Base-by-base conservation (phyloP, 1,140 invertebrate genomes). In the Saccostrea echinata region DNA sequence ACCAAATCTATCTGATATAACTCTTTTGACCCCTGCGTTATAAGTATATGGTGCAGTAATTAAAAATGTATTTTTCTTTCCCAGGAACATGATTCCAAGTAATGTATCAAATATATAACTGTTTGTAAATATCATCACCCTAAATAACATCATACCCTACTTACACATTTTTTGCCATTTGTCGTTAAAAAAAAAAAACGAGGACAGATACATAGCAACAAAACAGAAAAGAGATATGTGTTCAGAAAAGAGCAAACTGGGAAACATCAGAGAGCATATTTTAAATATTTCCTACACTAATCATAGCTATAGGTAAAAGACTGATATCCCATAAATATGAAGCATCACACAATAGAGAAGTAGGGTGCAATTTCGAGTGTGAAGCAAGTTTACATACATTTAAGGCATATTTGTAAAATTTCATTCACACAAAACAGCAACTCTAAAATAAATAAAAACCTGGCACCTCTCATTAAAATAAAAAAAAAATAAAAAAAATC, bases 161-260 rank as follows among this genome's bases (percentile, higher is more conserved):
- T 21, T 61, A 61, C 18, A 21, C 18, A 61, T 18, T 43, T 43
- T 9, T 43, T 43, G 43, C 43, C 43, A 43, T 43, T 43, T 43
- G 1, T 43, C 9, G 43, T 1, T 43, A 6, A 43, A 43, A 43
- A 43, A 43, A 43, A 43, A 6, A 13, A 21, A 9, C 53, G 18
- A 55, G 9, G 3, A 61, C 8, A 21, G 6, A 6, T 2, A 61
- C 55, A 61, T 61, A 61, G 55, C n/a, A 61, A 61, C 55, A 61
- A 61, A 61, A n/a, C 55, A 61, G 55, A 61, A 61, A 61, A 61
- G 43, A 61, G 55, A 61, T 61, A 21, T 61, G 55, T 61, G 55
- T n/a, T 21, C n/a, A 1, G 6, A 61, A 21, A 61, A 61, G 21
- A 61, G 18, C 55, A 61, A 61, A n/a, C 13, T 57, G 55, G 13